phyloP scores from a whole-genome alignment of 2,113 vertebrate genomes.

The Spea multiplicata region DNA sequence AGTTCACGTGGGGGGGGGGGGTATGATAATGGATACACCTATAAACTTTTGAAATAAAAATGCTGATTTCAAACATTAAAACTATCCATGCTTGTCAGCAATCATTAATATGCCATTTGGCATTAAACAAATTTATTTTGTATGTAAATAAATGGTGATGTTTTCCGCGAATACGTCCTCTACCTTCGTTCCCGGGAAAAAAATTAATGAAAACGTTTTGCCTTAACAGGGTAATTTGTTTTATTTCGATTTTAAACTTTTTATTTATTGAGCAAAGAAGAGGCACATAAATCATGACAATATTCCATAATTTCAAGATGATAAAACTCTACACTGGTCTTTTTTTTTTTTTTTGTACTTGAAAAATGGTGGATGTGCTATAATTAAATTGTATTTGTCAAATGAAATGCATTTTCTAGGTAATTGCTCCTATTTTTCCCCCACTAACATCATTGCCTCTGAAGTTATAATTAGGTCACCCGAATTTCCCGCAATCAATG shows the following conservation, averaged over 20 bases:
- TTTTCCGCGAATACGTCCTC: no score
- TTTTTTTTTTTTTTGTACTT: constrained; percentile 1
- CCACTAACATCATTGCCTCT: constrained; percentile 28
- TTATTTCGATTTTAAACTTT: constrained; percentile 26
- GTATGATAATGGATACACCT: no score
- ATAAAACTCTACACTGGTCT: constrained; percentile 21
- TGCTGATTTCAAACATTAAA: no score
- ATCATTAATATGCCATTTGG: no score
- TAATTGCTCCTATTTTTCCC: constrained; percentile 44
- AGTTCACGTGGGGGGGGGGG: no score
- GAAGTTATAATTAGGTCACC: constrained; percentile 45
- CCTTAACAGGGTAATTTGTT: constrained; percentile 18
- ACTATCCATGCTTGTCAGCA: no score
- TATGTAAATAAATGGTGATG: no score
- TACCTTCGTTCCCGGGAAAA: not conserved
- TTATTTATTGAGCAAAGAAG: constrained; percentile 39
- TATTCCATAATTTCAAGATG: constrained; percentile 12
- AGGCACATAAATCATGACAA: constrained; percentile 33
- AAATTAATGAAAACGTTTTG: not conserved
- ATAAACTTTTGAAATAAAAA: no score
- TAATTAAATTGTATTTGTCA: constrained; percentile 44
- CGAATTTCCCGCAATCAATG: constrained; percentile 37
- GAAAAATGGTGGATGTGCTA: constrained; percentile 36
- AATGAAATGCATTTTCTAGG: constrained; percentile 33
- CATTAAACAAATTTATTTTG: no score